A percentile compares a stretch with the other conserved stretches of the same genome.
These are phyloP conservation scores for Cheilosia pagana DNA, from an alignment of 2,888 invertebrate species.

Conservation along the genomic window DNA sequence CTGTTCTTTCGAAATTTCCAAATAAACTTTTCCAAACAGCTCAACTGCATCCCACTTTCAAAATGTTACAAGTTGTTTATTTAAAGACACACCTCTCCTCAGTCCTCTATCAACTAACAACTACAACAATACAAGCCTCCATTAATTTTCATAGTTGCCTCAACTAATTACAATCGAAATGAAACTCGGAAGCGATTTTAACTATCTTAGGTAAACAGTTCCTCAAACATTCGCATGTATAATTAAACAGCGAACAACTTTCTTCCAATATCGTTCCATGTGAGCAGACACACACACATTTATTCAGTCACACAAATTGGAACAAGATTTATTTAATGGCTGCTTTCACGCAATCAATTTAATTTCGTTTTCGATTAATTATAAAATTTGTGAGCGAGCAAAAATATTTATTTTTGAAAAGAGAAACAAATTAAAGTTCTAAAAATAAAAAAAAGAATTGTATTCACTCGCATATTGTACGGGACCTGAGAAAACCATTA, in stretches of 20 bases:
- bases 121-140: too few relatives aligned
- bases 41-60: too few relatives aligned
- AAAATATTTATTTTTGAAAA: not conserved
- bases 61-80: too few relatives aligned
- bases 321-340: too few relatives aligned
- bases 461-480: constrained; percentile 78
- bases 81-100: too few relatives aligned
- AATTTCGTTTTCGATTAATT: too few relatives aligned
- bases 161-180: constrained; percentile 10
- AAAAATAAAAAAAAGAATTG: constrained; percentile 62
- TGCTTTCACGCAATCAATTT: too few relatives aligned
- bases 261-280: not conserved
- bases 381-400: not conserved
- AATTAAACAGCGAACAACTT: not conserved
- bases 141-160: not conserved
- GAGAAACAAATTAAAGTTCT: not conserved
- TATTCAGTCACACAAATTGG: too few relatives aligned
- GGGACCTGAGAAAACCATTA: constrained; percentile 76
- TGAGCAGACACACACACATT: not conserved
- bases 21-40: too few relatives aligned
- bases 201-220: constrained; percentile 2
- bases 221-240: not conserved
- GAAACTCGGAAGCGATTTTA: constrained; percentile 3
- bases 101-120: too few relatives aligned
- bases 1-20: too few relatives aligned